Conservation (phyloP, 2,797 vertebrate genomes). For the Leucoraja ocellata region DNA sequence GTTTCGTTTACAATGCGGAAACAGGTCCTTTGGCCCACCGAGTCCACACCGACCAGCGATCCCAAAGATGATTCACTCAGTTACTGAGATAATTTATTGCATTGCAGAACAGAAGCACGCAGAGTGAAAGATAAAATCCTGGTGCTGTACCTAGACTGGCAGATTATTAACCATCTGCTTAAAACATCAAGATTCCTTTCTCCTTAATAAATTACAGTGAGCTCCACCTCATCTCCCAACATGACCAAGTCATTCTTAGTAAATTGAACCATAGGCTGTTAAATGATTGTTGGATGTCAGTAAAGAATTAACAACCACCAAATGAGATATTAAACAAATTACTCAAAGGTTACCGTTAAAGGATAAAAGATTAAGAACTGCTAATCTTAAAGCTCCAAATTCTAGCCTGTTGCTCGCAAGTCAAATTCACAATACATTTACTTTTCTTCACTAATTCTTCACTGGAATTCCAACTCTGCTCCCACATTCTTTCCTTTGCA, state of each 20-base stretch:
- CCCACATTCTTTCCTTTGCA: not conserved
- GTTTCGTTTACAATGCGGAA: too few relatives aligned
- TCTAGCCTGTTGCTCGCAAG: not conserved
- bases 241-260: not conserved
- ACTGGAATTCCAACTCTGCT: not conserved
- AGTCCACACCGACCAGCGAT: too few relatives aligned
- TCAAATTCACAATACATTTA: not conserved
- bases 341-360: not conserved
- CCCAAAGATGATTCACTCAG: not conserved
- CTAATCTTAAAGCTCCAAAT: not conserved
- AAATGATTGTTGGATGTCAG: not conserved
- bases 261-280: not conserved
- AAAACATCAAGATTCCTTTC: slow-evolving; percentile 4
- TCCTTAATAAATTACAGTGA: not conserved
- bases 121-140: not conserved
- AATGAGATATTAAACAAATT: not conserved
- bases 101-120: not conserved
- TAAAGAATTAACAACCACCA: not conserved
- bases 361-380: not conserved
- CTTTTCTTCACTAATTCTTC: not conserved
- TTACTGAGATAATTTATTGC: not conserved
- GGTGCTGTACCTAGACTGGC: not conserved
- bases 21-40: too few relatives aligned
- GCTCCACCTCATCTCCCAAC: not conserved
- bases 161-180: slow-evolving; percentile 13